Base-by-base conservation (phyloP, 2,888 invertebrate genomes). In the Thymelicus acteon region DNA sequence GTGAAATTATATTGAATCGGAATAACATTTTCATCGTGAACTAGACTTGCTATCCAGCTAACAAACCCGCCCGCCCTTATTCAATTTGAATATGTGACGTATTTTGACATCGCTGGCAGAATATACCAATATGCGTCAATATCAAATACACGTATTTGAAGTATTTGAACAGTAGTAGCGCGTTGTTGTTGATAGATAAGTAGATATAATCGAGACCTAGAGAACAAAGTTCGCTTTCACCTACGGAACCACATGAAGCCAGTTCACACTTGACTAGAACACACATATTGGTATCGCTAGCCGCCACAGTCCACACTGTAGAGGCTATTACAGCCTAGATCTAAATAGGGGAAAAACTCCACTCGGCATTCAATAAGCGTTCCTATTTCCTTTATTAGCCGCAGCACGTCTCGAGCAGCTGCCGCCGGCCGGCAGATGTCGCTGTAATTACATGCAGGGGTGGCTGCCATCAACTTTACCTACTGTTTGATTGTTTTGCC, bases 381-480 rank as follows among this genome's bases (percentile, higher is more conserved):
- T 74, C 77, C 74, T 75, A 78, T 80, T 86, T 88, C 87, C 86
- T 85, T 88, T 88, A 85, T 83, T 85, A 80, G 85, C 83, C 78
- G 82, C 79, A 85, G 83, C 83, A 83, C 81, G 82, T 79, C 79
- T 71, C 57, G 79, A 74, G 79, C 89, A 87, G 85, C 89, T 87
- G 89, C 83, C 78, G 69, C 40, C 40, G 40, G 69, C 64, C 72
- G 74, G 83, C 86, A 87, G 86, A 84, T 86, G 88, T 78, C 79
- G 75, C 78, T 72, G 80, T 82, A 85, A 85, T 85, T 85, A 84
- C 80, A 61, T 79, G 37, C 73, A 75, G 76, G 81, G 80, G 78
- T 80, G 78, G 79, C 78, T 80, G 74, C 72, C 75, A 71, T 75
- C 75, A 71, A 73, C 44, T 44, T 7, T 40, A 69, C 74, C 64